Conservation (phyloP, 2,113 vertebrate species). For the Indicator maculatus region DNA sequence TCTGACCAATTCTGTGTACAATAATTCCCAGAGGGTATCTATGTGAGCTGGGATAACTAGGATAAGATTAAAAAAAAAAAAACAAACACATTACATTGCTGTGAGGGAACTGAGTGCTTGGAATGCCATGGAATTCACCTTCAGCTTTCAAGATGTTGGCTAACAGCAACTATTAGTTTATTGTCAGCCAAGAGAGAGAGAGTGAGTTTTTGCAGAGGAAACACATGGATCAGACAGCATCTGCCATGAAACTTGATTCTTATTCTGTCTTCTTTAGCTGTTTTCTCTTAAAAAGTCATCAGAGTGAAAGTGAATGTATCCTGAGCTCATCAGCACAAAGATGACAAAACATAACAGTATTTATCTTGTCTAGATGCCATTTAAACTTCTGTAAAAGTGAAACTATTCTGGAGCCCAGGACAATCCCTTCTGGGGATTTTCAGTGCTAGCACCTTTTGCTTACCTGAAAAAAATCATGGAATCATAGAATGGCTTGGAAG, state of each 20-base stretch:
- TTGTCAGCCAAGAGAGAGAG: background rate
- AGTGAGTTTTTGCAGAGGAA: conserved; percentile 5
- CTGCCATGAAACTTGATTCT: background rate
- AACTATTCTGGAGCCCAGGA: conserved; percentile 27
- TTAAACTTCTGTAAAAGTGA: background rate
- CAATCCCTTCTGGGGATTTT: conserved; percentile 20
- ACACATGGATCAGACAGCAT: background rate
- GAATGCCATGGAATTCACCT: background rate
- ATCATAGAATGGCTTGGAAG: too few relatives aligned
- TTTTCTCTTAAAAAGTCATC: conserved; percentile 39
- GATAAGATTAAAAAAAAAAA: background rate
- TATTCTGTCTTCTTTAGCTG: background rate
- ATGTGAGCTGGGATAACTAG: background rate
- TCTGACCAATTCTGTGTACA: background rate
- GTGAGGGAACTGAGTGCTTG: background rate
- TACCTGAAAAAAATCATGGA: background rate
- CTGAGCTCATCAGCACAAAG: background rate
- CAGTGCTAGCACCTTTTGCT: background rate
- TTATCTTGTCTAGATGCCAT: conserved; percentile 5
- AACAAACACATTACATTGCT: background rate
- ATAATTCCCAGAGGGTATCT: background rate
- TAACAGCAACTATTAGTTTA: background rate
- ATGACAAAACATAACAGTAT: background rate
- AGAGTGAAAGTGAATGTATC: background rate
- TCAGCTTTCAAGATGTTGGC: background rate